Percentiles rank a stretch among this genome's conserved stretches.
Evolutionary conservation across 2,797 vertebrate species (phyloP).

Genomic region (Danio choprae): DNA sequence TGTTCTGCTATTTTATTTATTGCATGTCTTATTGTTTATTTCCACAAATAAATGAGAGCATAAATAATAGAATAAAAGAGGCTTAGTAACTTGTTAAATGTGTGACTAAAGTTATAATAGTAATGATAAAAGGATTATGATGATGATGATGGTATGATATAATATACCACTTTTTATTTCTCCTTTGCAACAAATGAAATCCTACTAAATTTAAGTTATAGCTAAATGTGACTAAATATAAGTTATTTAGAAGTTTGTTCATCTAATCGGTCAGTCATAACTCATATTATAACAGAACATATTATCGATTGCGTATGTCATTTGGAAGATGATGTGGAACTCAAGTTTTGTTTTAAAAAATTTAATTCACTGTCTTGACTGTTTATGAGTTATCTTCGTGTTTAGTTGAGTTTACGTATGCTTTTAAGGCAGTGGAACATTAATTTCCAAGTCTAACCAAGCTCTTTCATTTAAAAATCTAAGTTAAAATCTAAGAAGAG

Average conservation of each 20-base stretch:
- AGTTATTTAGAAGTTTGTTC: neutral
- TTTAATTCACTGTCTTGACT: no score
- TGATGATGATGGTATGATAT: neutral
- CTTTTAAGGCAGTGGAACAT: no score
- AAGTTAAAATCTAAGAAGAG: no score
- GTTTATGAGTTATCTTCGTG: no score
- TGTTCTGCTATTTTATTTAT: neutral
- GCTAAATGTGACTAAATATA: neutral
- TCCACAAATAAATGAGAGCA: neutral
- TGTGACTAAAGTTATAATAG: neutral
- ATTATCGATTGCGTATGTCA: neutral
- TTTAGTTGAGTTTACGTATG: no score
- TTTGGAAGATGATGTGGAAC: neutral
- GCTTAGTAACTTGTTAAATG: neutral
- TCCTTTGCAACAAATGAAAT: neutral
- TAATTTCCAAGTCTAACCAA: no score
- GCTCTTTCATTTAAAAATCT: no score
- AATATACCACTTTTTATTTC: neutral
- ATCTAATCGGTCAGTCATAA: neutral
- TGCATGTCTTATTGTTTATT: neutral
- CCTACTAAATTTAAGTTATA: neutral
- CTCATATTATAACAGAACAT: no score
- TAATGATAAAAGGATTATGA: neutral
- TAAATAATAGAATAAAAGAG: neutral
- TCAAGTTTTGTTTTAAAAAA: no score